A percentile compares a stretch with the other conserved stretches of the same genome.
These are phyloP conservation scores for Hemibates koningsi DNA, from an alignment of 2,113 vertebrate genomes.

Conservation along the genomic window DNA sequence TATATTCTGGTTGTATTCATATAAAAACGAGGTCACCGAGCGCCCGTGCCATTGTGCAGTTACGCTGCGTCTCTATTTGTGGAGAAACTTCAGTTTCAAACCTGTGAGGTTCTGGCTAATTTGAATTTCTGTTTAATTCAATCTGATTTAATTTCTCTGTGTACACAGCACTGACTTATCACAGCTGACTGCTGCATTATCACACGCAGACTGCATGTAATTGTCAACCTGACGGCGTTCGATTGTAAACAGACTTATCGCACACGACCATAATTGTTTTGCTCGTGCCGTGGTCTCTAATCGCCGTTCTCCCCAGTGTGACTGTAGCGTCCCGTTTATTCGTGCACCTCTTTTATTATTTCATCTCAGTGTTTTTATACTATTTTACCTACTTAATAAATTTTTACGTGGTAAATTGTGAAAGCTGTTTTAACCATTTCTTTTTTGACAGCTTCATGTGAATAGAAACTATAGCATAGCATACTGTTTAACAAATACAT, in stretches of 20 bases:
- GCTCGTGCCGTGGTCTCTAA: background rate
- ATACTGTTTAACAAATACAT: background rate
- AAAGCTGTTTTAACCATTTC: background rate
- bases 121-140: background rate
- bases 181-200: background rate
- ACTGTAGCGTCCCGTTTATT: background rate
- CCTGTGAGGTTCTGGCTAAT: rapidly evolving
- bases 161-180: rapidly evolving
- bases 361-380: background rate
- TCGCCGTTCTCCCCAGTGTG: background rate
- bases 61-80: background rate
- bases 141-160: background rate
- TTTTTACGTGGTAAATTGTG: rapidly evolving
- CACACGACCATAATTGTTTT: background rate
- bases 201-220: background rate
- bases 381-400: background rate
- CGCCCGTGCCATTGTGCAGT: rapidly evolving
- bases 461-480: background rate
- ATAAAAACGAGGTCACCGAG: background rate
- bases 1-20: background rate
- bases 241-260: background rate
- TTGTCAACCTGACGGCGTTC: rapidly evolving
- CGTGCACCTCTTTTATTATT: background rate
- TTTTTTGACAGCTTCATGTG: background rate
- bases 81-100: background rate